phyloP scores from a whole-genome alignment of 2,113 vertebrate genomes.

The Trinectes maculatus region DNA sequence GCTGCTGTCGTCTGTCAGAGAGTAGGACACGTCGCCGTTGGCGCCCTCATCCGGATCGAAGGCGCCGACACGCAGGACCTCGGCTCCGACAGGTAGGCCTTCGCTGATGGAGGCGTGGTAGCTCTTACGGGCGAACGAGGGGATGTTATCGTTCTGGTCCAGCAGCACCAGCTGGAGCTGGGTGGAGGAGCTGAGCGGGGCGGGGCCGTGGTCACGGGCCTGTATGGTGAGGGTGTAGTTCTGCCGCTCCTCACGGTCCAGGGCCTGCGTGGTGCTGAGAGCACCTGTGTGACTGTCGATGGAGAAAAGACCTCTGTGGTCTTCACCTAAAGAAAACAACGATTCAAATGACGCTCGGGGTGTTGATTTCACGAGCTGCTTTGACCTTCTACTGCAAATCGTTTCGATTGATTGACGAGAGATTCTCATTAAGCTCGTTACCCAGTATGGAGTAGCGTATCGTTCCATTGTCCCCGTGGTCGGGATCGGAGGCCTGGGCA shows the following conservation, averaged over 20 bases:
- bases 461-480: slow-evolving; percentile 84
- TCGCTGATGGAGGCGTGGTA: slow-evolving; percentile 87
- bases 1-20: slow-evolving; percentile 80
- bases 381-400: no score
- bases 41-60: slow-evolving; percentile 85
- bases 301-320: slow-evolving; percentile 82
- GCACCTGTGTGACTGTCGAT: slow-evolving; percentile 85
- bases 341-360: no score
- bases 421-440: no score
- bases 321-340: slow-evolving; percentile 85
- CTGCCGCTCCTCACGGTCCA: slow-evolving; percentile 87
- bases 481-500: slow-evolving; percentile 83
- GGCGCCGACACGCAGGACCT: slow-evolving; percentile 82
- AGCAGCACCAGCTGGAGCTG: slow-evolving; percentile 84
- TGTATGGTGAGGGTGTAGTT: slow-evolving; percentile 86
- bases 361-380: no score
- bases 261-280: slow-evolving; percentile 79
- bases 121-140: slow-evolving; percentile 78
- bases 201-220: slow-evolving; percentile 84
- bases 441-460: slow-evolving; percentile 86
- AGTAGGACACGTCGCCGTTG: slow-evolving; percentile 86
- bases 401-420: no score
- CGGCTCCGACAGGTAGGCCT: slow-evolving; percentile 80
- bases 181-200: slow-evolving; percentile 76
- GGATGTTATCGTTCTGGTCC: slow-evolving; percentile 92